Base-by-base conservation (phyloP, 2,797 vertebrate genomes). In the Anisognathus igniventris region DNA sequence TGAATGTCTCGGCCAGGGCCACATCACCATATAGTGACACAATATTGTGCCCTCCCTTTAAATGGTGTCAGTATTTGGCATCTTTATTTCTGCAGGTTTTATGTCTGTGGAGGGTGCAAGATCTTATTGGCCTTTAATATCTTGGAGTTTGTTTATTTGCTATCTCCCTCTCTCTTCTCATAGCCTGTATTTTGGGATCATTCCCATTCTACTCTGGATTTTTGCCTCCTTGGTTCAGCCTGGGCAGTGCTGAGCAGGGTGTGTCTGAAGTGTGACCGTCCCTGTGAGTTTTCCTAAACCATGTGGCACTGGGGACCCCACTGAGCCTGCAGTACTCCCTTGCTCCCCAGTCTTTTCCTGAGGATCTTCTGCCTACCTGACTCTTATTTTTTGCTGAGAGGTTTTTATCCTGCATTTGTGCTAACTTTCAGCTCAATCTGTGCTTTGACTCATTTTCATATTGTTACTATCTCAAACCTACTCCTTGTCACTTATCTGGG, bases 401-500 rank as follows among this genome's bases (percentile, higher is more conserved):
- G 7, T 51, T 94, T 87, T 72, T 31, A 33, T 79, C 40, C 83
- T 70, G 53, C 68, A 7, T 64, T 77, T 74, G 48, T 85, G 64
- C 62, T 72, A 89, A 72, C 62, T 91, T 92, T 77, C 75, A 83
- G 86, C 66, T 93, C 75, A 30, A 77, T 89, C 94, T 47, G 64
- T 21, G 10, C 72, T 86, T 92, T 85, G 94, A 92, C 91, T 96
- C 90, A 86, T 86, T 92, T 93, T 94, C 88, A 74, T 95, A 96
- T 94, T 96, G 90, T 95, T 95, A 92, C 94, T 96, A 95, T 92
- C 91, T 96, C 95, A 90, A 92, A 91, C 94, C 95, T 89, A 93
- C 96, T 93, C 93, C 87, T 93, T 96, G 96, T 96, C 93, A 95
- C 78, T 47, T 71, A 67, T 50, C 11, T 65, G 51, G 65, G 50